Conservation (phyloP, 1,140 invertebrate genomes). For the Zaprionus davidi region DNA sequence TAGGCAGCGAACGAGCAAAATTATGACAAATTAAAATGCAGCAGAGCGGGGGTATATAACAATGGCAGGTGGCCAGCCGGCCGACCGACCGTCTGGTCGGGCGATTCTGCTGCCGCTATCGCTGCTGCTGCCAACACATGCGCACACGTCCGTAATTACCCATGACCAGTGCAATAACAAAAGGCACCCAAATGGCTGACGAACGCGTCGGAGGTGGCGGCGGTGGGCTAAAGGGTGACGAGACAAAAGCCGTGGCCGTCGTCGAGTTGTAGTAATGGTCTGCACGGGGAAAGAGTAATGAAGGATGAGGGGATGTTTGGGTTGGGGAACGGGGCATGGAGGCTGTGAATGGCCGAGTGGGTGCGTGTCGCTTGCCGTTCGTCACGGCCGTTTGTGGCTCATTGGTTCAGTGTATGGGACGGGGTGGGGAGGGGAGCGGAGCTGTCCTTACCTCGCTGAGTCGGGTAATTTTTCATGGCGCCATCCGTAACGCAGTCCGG, state of each 20-base stretch:
- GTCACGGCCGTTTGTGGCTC: conserved; percentile 80
- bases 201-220: background rate
- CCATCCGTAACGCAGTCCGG: conserved; percentile 8
- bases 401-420: conserved; percentile 51
- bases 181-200: conserved; percentile 41
- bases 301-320: background rate
- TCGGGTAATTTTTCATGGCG: conserved; percentile 71
- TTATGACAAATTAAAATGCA: conserved; percentile 77
- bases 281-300: background rate
- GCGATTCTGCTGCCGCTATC: background rate
- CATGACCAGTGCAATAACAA: conserved; percentile 50
- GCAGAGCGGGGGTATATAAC: conserved; percentile 27
- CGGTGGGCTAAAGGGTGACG: conserved; percentile 64
- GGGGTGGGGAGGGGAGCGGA: background rate
- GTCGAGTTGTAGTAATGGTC: conserved; percentile 32
- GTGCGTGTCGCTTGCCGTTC: conserved; percentile 48
- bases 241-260: conserved; percentile 62
- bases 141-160: conserved; percentile 64
- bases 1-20: conserved; percentile 48
- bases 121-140: conserved; percentile 41
- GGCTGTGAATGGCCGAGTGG: conserved; percentile 11
- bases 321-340: background rate
- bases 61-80: conserved; percentile 43
- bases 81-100: background rate
- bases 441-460: conserved; percentile 25